Conservation (phyloP, 2,113 vertebrate species). For the Uropsilus gracilis region DNA sequence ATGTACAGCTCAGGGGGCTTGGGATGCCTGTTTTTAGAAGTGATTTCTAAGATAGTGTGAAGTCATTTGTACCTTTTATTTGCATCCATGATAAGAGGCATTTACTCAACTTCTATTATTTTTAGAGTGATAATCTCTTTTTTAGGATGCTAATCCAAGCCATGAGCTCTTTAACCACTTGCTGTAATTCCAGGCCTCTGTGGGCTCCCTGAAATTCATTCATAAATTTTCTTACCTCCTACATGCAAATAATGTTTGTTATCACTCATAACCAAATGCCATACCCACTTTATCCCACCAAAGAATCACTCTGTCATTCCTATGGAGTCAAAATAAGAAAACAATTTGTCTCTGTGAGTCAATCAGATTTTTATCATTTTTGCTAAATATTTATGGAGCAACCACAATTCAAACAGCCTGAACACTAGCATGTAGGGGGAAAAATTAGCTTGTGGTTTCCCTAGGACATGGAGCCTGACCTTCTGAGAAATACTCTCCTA, state of each 20-base stretch:
- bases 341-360: slow-evolving; percentile 1
- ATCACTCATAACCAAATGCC: slow-evolving; percentile 42
- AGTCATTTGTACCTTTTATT: neutral
- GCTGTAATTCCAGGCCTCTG: neutral
- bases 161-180: neutral
- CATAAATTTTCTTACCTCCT: slow-evolving; percentile 10
- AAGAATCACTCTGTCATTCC: slow-evolving; percentile 44
- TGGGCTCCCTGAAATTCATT: slow-evolving; percentile 44
- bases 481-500: neutral
- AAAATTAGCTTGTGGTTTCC: neutral
- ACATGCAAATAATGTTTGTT: slow-evolving; percentile 41
- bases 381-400: slow-evolving; percentile 5
- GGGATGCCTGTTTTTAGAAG: neutral
- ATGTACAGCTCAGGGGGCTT: neutral
- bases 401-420: neutral
- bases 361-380: neutral
- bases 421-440: neutral
- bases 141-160: slow-evolving; percentile 25
- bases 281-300: neutral
- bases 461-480: neutral
- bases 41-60: neutral
- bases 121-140: neutral
- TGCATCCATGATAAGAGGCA: neutral
- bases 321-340: slow-evolving; percentile 38
- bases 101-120: neutral